A percentile compares a stretch with the other conserved stretches of the same genome.
These are phyloP conservation scores for Semnopithecus entellus DNA, from an alignment of 2,113 vertebrate species.

Conservation along the genomic window DNA sequence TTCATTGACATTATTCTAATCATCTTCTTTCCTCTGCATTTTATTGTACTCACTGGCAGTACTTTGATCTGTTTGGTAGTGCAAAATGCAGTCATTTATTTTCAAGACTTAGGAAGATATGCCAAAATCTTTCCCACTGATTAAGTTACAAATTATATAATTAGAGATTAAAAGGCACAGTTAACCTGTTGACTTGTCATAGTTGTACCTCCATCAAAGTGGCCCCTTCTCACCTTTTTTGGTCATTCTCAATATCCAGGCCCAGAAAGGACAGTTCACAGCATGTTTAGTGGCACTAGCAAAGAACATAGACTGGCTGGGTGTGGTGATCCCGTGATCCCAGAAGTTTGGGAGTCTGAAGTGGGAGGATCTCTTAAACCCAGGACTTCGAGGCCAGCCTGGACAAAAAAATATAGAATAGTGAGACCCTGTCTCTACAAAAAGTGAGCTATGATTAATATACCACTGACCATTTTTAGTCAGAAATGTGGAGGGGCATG, in stretches of 20 bases:
- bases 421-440: too few relatives aligned
- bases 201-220: background rate
- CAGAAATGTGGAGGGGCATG: too few relatives aligned
- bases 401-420: too few relatives aligned
- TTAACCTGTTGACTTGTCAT: background rate
- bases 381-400: too few relatives aligned
- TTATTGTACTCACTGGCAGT: constrained; percentile 1
- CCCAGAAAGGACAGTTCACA: background rate
- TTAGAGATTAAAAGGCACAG: background rate
- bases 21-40: background rate
- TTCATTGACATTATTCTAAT: constrained; percentile 29
- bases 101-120: background rate
- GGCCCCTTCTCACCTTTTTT: background rate
- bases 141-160: constrained; percentile 13
- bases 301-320: background rate
- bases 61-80: constrained; percentile 9
- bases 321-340: too few relatives aligned
- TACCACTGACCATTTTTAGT: too few relatives aligned
- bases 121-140: background rate
- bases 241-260: background rate
- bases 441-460: too few relatives aligned
- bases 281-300: background rate
- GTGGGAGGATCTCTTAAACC: too few relatives aligned
- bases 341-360: too few relatives aligned
- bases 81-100: constrained; percentile 38